phyloP scores from a whole-genome alignment of 2,113 vertebrate species.

The Grallaria varia region DNA sequence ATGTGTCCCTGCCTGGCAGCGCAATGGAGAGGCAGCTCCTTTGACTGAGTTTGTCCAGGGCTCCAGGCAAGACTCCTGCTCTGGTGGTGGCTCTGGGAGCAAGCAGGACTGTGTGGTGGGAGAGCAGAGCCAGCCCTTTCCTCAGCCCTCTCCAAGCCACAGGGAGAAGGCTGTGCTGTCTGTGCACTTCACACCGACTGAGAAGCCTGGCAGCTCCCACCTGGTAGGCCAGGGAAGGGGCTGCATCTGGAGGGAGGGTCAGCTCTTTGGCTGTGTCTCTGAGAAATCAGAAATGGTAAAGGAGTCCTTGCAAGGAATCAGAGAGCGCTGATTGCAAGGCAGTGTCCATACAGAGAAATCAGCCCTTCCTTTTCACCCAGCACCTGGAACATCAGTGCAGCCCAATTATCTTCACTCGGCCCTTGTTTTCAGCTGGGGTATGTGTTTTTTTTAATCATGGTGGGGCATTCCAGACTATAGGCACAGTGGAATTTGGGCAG shows the following conservation, averaged over 20 bases:
- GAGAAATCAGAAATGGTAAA: neutral
- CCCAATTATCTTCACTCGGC: neutral
- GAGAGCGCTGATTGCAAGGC: neutral
- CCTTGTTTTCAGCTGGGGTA: neutral
- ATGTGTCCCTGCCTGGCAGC: neutral
- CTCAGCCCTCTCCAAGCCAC: neutral
- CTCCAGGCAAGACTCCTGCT: neutral
- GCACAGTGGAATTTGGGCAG: neutral
- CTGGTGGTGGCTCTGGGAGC: neutral
- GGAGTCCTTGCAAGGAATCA: neutral
- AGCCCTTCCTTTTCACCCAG: neutral
- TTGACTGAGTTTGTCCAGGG: neutral
- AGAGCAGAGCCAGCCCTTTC: neutral
- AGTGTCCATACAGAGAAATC: neutral
- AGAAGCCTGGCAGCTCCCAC: neutral
- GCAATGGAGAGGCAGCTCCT: neutral
- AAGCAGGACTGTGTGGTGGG: neutral
- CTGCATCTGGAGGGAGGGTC: neutral
- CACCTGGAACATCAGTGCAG: neutral
- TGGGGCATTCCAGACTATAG: neutral
- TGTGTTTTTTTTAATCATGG: neutral
- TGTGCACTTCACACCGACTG: neutral
- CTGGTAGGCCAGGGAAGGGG: neutral
- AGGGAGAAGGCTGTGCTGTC: neutral
- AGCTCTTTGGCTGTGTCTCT: neutral